Evolutionary conservation across 2,888 invertebrate genomes (phyloP), one percentile per base, ranked within the genome.

Genomic region (Drosophila formosana): DNA sequence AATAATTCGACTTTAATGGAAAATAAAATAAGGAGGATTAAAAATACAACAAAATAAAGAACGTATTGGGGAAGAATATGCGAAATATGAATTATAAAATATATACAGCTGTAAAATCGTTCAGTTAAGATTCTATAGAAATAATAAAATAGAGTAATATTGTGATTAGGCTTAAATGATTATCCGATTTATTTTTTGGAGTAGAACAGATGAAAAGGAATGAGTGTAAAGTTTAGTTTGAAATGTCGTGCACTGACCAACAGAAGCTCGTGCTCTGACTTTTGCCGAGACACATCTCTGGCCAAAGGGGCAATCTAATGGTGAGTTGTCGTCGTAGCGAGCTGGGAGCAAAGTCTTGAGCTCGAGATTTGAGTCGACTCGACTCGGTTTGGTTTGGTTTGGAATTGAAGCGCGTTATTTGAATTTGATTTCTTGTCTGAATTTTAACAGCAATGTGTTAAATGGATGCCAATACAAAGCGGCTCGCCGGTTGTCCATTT

Each of bases 381-480:
- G 45, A 7, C 9, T 46, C 9, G 34, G 39, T 18, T 13, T 18
- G 7, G 28, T 57, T 34, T 13, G 73, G 53, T 58, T 49, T 30
- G 55, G 81, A 85, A 81, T 75, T 77, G 79, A 80, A 84, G 85
- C 88, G 89, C 82, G 76, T 79, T 82, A 80, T 88, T 88, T 80
- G 86, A 85, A 88, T 88, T 89, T 78, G 83, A 86, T 86, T 85
- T 89, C 78, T 88, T 80, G 81, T 80, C 73, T 79, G 72, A 76
- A 89, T 89, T 90, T 89, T 89, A 86, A 86, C 89, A 90, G 76
- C 82, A 81, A 90, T 61, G 89, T 90, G 89, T 80, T 89, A 89
- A 89, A 90, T 90, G 90, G 80, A 82, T 86, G 73, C 74, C 85
- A 88, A 84, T 80, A 82, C 80, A 84, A 80, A 78, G 68, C 77